These are phyloP conservation scores for Coleophora deauratella DNA, from an alignment of 2,888 invertebrate genomes.

Conservation along the genomic window DNA sequence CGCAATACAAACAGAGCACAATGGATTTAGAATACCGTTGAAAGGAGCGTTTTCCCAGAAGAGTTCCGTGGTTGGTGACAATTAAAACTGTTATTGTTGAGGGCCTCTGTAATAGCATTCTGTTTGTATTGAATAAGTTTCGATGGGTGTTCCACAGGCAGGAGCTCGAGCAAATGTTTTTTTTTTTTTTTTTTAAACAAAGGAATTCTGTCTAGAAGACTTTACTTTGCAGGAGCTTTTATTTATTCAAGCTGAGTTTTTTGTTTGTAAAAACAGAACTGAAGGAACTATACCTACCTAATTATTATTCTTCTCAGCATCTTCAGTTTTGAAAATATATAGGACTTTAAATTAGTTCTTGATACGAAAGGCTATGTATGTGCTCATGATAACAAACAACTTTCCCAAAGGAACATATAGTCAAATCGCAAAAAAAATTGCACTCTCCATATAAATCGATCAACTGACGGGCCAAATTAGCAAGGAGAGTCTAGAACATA, in stretches of 20 bases:
- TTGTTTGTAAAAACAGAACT: too few species aligned
- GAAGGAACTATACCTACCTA: too few species aligned
- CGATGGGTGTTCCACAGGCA: conserved; percentile 52
- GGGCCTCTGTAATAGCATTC: conserved; percentile 42
- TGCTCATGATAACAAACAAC: too few species aligned
- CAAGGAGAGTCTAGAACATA: too few species aligned
- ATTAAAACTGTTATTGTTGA: conserved; percentile 65
- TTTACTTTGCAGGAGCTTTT: conserved; percentile 47
- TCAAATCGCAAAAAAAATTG: too few species aligned
- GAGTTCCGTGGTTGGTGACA: conserved; percentile 52
- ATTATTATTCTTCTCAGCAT: too few species aligned
- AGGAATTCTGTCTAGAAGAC: conserved; percentile 41
- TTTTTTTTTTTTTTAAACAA: conserved; percentile 40
- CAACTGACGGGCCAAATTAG: too few species aligned
- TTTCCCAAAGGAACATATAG: too few species aligned
- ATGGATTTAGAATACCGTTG: conserved; percentile 62
- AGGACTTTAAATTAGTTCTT: too few species aligned
- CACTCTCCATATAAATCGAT: too few species aligned
- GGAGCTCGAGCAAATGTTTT: conserved; percentile 48
- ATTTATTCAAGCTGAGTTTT: conserved; percentile 24
- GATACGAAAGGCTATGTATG: too few species aligned
- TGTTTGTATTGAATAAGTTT: conserved; percentile 54
- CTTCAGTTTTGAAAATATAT: too few species aligned
- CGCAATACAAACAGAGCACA: conserved; percentile 59
- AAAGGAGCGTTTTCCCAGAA: conserved; percentile 48